Evolutionary conservation across 2,797 vertebrate species (phyloP), one percentile per base, ranked within the genome.

Genomic region (Ptychadena robeensis): DNA sequence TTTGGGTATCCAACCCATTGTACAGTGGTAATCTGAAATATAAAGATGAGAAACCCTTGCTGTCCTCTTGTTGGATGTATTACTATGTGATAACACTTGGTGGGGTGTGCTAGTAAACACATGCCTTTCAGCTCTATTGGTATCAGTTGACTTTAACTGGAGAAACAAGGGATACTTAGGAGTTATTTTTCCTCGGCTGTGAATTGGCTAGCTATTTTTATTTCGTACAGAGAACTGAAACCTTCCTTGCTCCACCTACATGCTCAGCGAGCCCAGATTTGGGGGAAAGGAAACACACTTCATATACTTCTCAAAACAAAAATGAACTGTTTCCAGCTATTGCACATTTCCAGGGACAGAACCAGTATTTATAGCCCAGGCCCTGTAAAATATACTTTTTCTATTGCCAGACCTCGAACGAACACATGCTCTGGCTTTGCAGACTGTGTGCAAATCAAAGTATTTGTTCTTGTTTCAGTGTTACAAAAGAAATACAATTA

Each of bases 291-390:
- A 61, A 61, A 61, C 59, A 61, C 59, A 61, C 25, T 28, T 28
- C 25, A 61, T 61, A 28, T 61, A 61, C 25, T 61, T 61, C 59
- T 61, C 25, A 61, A 61, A 61, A 61, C 59, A 61, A 61, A 61
- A 61, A 61, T 61, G 59, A 61, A 61, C 27, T 61, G 59, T 61
- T 61, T 61, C 25, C 59, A 61, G 59, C 59, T 28, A 61, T 61
- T 61, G n/a, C 59, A 61, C n/a, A 28, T 61, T 61, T 61, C 59
- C 59, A 61, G 25, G 59, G 59, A 61, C 59, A 61, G 59, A 28
- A 25, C 59, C 59, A 11, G 59, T 28, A 61, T 61, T 61, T 61
- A 61, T 25, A 61, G 59, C 9, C 59, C 28, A 11, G 25, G n/a
- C 59, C 59, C 59, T 61, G 59, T 61, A 27, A 61, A 61, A 61